Evolutionary conservation across 2,113 vertebrate species (phyloP).

Genomic region (Phalacrocorax aristotelis): DNA sequence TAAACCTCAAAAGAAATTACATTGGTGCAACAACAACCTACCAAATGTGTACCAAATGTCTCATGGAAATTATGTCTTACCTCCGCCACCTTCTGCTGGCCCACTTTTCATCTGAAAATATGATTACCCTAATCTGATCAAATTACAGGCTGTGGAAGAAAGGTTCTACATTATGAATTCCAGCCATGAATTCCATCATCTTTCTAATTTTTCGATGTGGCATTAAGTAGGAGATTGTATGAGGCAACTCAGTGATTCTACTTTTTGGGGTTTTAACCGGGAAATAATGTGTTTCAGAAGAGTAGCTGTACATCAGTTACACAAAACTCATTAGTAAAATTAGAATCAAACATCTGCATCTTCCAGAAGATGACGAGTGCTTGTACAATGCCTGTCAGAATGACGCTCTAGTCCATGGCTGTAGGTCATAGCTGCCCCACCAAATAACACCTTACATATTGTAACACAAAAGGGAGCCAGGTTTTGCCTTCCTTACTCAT

Average conservation of each 20-base stretch:
- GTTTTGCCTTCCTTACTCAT: not conserved
- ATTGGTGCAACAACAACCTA: not conserved
- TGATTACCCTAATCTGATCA: not conserved
- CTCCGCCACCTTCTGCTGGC: not conserved
- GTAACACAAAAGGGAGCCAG: not conserved
- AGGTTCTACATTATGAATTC: not conserved
- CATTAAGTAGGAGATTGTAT: not conserved
- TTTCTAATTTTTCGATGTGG: not conserved
- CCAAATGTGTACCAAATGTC: not conserved
- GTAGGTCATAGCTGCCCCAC: not conserved
- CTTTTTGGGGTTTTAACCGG: not conserved
- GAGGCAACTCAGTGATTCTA: not conserved
- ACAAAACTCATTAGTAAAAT: not conserved
- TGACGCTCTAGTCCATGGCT: not conserved
- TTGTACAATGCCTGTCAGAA: not conserved
- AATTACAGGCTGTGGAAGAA: not conserved
- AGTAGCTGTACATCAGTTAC: not conserved
- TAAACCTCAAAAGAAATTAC: not conserved
- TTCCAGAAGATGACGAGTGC: not conserved
- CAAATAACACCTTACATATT: not conserved
- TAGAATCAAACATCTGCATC: not conserved
- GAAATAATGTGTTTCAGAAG: not conserved
- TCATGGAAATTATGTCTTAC: not conserved
- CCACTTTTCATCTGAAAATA: not conserved
- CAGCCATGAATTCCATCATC: not conserved